Conservation (phyloP, 2,797 vertebrate genomes). For the Sus cebifrons region DNA sequence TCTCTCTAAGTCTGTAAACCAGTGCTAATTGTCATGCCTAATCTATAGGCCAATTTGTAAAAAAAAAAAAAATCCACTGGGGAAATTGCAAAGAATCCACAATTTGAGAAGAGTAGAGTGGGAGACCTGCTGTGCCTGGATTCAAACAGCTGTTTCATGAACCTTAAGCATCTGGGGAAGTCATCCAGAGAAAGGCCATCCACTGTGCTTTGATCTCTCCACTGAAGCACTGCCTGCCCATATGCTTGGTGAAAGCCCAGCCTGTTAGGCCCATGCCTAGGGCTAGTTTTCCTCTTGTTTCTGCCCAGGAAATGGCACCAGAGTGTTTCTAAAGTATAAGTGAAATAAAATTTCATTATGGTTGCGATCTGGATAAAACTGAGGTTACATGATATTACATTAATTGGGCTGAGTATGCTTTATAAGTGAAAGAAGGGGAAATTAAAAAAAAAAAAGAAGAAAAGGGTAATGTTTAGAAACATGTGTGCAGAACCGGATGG, state of each 20-base stretch:
- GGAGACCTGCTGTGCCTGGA: constrained; percentile 48
- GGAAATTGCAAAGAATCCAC: constrained; percentile 54
- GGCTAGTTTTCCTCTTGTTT: not conserved
- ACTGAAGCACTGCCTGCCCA: constrained; percentile 29
- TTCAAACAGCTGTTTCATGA: constrained; percentile 77
- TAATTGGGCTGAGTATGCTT: constrained; percentile 4
- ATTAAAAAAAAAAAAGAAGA: not conserved
- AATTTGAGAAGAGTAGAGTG: constrained; percentile 38
- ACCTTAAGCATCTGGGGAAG: constrained; percentile 75
- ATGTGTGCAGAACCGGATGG: not conserved
- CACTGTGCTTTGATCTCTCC: constrained; percentile 59
- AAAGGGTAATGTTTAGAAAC: constrained; percentile 47
- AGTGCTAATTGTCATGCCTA: constrained; percentile 76
- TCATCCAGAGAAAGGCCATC: constrained; percentile 71
- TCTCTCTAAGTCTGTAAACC: not conserved
- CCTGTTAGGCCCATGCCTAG: not conserved
- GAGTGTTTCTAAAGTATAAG: constrained; percentile 49
- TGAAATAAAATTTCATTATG: constrained; percentile 51
- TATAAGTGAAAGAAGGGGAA: constrained; percentile 24
- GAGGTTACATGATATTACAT: not conserved
- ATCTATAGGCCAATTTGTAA: constrained; percentile 69
- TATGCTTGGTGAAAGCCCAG: constrained; percentile 32
- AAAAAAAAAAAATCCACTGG: not conserved
- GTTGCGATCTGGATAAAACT: not conserved
- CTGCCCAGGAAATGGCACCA: constrained; percentile 14